A percentile compares a stretch with the other conserved stretches of the same genome.
phyloP scores from a whole-genome alignment of 2,888 invertebrate species.

The Leistus spinibarbis region DNA sequence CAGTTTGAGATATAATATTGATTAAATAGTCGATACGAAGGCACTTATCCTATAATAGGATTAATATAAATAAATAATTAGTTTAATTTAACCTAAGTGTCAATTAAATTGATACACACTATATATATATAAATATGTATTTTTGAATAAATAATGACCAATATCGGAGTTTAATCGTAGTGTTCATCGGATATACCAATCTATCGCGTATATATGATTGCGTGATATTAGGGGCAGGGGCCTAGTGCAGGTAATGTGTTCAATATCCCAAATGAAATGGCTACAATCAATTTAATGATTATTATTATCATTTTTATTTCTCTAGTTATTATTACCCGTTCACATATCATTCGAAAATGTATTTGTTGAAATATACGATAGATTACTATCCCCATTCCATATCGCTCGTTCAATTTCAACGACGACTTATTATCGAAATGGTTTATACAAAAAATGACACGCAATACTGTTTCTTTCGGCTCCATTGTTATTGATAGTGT shows the following conservation, averaged over 20 bases:
- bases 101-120: neutral
- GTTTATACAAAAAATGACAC: neutral
- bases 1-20: no score
- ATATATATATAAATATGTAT: neutral
- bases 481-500: neutral
- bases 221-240: neutral
- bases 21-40: neutral
- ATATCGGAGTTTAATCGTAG: neutral
- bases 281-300: neutral
- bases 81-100: neutral
- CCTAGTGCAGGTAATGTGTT: neutral
- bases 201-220: neutral
- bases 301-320: neutral
- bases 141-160: neutral
- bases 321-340: no score
- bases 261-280: neutral
- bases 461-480: neutral
- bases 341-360: neutral
- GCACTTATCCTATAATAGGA: neutral
- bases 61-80: neutral
- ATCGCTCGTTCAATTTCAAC: neutral
- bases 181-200: neutral
- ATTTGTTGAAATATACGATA: neutral
- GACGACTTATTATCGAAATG: neutral
- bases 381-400: neutral